Conservation (phyloP, 1,140 invertebrate species). For the Theocolax elegans region DNA sequence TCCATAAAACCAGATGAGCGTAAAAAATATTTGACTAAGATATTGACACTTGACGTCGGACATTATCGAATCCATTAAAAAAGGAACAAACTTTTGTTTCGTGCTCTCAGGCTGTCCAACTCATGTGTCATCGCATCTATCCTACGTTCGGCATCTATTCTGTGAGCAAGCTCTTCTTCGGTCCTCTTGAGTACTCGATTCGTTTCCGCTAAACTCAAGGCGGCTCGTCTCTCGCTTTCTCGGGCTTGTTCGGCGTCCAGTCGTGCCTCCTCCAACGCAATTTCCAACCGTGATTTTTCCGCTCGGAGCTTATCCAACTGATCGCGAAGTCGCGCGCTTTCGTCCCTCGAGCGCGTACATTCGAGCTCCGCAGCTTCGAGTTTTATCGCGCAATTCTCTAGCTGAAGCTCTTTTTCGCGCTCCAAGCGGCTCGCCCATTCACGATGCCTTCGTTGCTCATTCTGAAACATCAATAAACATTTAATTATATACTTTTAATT, state of each 20-base stretch:
- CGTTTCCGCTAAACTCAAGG: conserved; percentile 64
- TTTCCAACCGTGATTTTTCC: conserved; percentile 71
- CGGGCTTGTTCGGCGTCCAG: conserved; percentile 60
- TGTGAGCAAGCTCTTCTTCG: conserved; percentile 63
- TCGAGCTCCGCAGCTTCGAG: conserved; percentile 84
- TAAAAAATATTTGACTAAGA: too few relatives aligned
- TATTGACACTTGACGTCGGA: too few relatives aligned
- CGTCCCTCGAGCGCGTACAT: conserved; percentile 79
- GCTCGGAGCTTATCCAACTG: conserved; percentile 71
- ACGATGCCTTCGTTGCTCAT: conserved; percentile 87
- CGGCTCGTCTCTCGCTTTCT: conserved; percentile 65
- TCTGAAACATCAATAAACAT: conserved; percentile 62
- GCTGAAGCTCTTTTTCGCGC: conserved; percentile 85
- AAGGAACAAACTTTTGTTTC: conserved; percentile 76
- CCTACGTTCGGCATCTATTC: conserved; percentile 72
- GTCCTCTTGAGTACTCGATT: conserved; percentile 64
- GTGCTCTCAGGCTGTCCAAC: conserved; percentile 73
- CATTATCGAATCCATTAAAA: conserved; percentile 20
- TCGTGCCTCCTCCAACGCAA: conserved; percentile 68
- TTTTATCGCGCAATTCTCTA: conserved; percentile 86
- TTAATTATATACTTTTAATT: too few relatives aligned
- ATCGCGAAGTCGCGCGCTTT: conserved; percentile 71
- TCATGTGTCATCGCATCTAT: conserved; percentile 79
- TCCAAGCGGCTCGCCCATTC: conserved; percentile 85
- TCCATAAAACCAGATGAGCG: too few relatives aligned